Evolutionary conservation across 2,113 vertebrate species (phyloP).

Genomic region (Gallinago media): DNA sequence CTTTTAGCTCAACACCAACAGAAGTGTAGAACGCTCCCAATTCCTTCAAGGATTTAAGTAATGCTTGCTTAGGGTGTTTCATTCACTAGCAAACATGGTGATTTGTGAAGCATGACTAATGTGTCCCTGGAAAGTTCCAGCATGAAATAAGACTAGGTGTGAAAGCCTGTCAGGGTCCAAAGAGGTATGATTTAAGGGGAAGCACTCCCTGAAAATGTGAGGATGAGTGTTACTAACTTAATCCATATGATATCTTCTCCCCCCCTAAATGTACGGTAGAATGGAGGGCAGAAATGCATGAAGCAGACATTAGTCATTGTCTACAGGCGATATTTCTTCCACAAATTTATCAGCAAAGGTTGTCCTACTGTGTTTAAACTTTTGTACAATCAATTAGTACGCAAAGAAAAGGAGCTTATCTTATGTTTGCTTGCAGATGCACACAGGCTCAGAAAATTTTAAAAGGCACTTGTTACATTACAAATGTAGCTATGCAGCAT

Average conservation of each 20-base stretch:
- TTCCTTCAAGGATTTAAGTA: constrained; percentile 61
- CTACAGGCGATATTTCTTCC: constrained; percentile 79
- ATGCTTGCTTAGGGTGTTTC: constrained; percentile 75
- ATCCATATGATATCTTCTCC: constrained; percentile 83
- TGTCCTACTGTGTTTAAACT: constrained; percentile 71
- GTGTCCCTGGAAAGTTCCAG: constrained; percentile 78
- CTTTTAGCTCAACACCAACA: constrained; percentile 35
- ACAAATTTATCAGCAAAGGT: constrained; percentile 71
- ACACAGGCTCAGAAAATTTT: not conserved
- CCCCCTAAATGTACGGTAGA: constrained; percentile 65
- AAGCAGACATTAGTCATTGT: constrained; percentile 79
- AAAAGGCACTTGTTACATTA: not conserved
- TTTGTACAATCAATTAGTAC: constrained; percentile 76
- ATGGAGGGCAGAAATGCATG: constrained; percentile 59
- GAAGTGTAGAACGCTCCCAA: constrained; percentile 63
- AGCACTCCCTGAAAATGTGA: constrained; percentile 72
- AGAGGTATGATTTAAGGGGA: constrained; percentile 78
- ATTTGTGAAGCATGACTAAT: constrained; percentile 90
- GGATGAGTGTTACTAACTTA: constrained; percentile 86
- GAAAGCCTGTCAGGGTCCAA: constrained; percentile 79
- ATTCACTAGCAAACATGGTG: constrained; percentile 72
- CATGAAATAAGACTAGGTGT: constrained; percentile 84
- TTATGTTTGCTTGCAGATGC: not conserved
- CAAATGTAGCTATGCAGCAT: not conserved
- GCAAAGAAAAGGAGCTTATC: constrained; percentile 14